Base-by-base conservation (phyloP, 2,113 vertebrate species). In the Candoia aspera region DNA sequence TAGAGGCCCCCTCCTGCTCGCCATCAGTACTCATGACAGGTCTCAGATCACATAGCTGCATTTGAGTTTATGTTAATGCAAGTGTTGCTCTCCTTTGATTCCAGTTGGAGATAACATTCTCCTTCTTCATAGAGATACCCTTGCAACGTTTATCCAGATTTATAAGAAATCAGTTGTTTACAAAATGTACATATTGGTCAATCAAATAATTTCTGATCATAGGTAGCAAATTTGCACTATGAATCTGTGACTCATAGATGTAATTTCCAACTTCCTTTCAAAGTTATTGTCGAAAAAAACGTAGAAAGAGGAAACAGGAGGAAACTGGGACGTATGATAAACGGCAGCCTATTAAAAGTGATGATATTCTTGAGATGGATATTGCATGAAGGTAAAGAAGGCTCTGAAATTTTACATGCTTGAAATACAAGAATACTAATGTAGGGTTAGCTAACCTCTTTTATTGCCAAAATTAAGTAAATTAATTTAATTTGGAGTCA, bases 281-380 rank as follows among this genome's bases (percentile, higher is more conserved):
- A 94, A 97, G 96, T 91, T 96, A 95, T 88, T 96, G 95, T 86
- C 87, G 57, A 68, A 96, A 94, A 89, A 93, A 59, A 42, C 91
- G 21, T 53, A 92, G 84, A 92, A 95, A 93, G 89, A 94, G 26
- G 33, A 95, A 95, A 42, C 93, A 96, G 91, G 93, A 96, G 62
- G 95, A 96, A 90, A 95, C 91, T 73, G 87, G 94, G 91, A 92
- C 92, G 54, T 73, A 94, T 86, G 92, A 62, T 84, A 96, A 97
- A 93, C 87, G 93, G 24, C 53, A 83, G 91, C 93, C 93, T 94
- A 58, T 96, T 87, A 58, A 59, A 87, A 94, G 89, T 84, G 96
- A 96, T 90, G 96, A 94, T 88, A 90, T 91, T 92, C 90, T 96
- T 90, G 96, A 97, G 53, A 97, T 94, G 23, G 94, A 91, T 62